Evolutionary conservation across 1,140 invertebrate species (phyloP), one percentile per base, ranked within the genome.

Genomic region (Hypsibius dujardini): DNA sequence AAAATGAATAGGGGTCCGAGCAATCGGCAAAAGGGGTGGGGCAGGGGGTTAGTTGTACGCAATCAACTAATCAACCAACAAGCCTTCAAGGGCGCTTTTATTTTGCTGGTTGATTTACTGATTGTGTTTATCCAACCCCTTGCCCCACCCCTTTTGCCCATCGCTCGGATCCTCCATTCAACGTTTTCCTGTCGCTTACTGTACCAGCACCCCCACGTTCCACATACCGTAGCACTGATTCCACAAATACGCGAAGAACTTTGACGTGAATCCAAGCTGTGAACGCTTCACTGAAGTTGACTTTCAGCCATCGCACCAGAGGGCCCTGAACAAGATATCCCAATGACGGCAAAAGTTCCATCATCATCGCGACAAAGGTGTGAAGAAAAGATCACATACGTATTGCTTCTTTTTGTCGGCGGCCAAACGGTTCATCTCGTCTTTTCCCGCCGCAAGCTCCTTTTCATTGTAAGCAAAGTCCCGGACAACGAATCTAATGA

Each of bases 221-320:
- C 70, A 76, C 74, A 79, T 79, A 94, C 90, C 94, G 88, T 40
- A 99, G 83, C 46, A 99, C 95, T 59, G 95, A 98, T 82, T 99
- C 96, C 56, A 98, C 95, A 82, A 98, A 99, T 3, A 98, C 91
- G 72, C 95, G 83, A 67, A 99, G 82, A 47, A 95, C 95, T 82
- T 99, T 98, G 0, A 98, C 92, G 79, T 99, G 96, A 75, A 98
- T 90, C 90, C 94, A 96, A 72, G 95, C 95, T 76, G 92, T 94
- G 81, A 98, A 98, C 75, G 90, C 90, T 83, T 99, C 96, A 74
- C 94, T 95, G 81, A 99, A 98, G 82, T 99, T 98, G 67, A 99
- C 92, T 83, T 97, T 98, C 75, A 98, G 81, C 95, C 95, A 98
- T 79, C 95, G 85, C 70, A 97, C 92, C 71, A 98, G 80, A 1